Evolutionary conservation across 1,140 invertebrate genomes (phyloP), one percentile per base, ranked within the genome.

Genomic region (Carposina sasakii): DNA sequence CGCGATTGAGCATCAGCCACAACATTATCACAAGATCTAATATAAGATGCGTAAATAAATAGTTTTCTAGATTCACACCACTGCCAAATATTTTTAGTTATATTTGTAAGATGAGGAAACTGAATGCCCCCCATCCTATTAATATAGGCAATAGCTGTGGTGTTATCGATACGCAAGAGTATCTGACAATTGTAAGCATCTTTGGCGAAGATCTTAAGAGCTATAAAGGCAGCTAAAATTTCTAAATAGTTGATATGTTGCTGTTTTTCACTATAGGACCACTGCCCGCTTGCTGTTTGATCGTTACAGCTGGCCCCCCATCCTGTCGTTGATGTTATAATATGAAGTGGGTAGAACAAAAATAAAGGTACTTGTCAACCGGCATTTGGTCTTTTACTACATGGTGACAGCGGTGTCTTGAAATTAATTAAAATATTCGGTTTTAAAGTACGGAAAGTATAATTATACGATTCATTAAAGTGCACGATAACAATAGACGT

Each of bases 101-200:
- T 30, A 8, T 45, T n/a, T 10, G 30, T 51, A 1, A 51, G 15
- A 16, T 51, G 48, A 9, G 48, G 39, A 19, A 23, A 51, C 20
- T 43, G 48, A 8, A 51, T 19, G 13, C 46, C 33, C 2, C 46
- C 46, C 33, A 39, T 39, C 1, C 33, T 10, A 13, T 49, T 49
- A 22, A 49, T 42, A 23, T 49, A 49, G 1, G 37, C n/a, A 5
- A 50, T 43, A 10, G 48, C 48, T 2, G 48, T 50, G 10, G 48
- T 28, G 19, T 50, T 50, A 30, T 50, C 48, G 12, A 68, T 52
- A 13, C 60, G 23, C 9, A 66, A 31, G 5, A 63, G 22, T 9
- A 66, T 59, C 20, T 52, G n/a, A 28, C 41, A 44, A 16, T 50
- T 10, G 15, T 15, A 28, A 3, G 43, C 8, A 37, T 45, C 12